Evolutionary conservation across 2,797 vertebrate species (phyloP).

Genomic region (Pipistrellus kuhlii): DNA sequence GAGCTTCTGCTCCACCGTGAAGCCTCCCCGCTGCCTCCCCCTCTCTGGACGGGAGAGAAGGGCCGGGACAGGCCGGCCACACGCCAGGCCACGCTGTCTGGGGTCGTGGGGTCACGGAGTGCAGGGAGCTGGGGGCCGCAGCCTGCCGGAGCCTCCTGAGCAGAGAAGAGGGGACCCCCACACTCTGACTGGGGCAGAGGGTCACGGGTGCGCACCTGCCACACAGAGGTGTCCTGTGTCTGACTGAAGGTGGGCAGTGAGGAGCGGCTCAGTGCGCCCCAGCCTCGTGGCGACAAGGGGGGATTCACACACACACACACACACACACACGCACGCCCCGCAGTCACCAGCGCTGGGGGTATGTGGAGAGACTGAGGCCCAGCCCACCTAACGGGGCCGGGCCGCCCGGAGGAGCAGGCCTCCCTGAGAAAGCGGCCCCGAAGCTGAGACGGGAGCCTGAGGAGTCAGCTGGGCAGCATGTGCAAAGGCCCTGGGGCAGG

Average conservation of each 20-base stretch:
- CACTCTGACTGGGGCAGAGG: background rate
- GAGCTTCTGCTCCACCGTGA: background rate
- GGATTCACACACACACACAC: background rate
- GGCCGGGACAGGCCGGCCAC: background rate
- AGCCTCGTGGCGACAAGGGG: fast-evolving
- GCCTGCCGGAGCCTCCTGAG: background rate
- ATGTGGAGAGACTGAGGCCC: fast-evolving
- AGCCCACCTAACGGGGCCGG: background rate
- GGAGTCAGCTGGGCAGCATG: fast-evolving
- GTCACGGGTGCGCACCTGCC: fast-evolving
- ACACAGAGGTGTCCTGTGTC: too few species aligned
- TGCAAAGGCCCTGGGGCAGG: background rate
- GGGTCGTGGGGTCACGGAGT: background rate
- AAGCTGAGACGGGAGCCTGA: background rate
- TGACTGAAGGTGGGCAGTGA: fast-evolving
- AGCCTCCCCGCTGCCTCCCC: fast-evolving
- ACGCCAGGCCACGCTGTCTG: background rate
- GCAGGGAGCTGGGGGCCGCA: background rate
- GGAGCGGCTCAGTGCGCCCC: fast-evolving
- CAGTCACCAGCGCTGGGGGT: fast-evolving
- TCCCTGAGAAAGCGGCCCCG: too few species aligned
- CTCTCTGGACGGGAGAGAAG: fast-evolving
- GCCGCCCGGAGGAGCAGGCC: background rate
- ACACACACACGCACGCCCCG: fast-evolving
- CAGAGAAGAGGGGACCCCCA: too few species aligned